A percentile compares a stretch with the other conserved stretches of the same genome.
These are phyloP conservation scores for Diploscapter pachys DNA, from an alignment of 1,140 invertebrate species.

Conservation along the genomic window DNA sequence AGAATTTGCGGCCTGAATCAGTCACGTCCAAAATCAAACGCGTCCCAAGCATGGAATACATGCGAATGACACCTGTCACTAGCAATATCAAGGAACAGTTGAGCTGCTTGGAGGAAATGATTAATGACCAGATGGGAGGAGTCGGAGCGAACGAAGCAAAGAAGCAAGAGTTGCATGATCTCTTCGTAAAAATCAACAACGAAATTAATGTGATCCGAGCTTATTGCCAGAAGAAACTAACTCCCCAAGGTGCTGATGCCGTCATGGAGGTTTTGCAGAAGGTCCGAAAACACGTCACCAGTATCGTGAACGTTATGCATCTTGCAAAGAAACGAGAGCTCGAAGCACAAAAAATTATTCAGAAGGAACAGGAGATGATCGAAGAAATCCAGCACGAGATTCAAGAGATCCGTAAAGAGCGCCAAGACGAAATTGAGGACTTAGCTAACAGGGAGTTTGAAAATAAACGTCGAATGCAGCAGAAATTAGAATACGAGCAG, in stretches of 20 bases:
- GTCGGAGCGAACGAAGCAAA: conserved; percentile 29
- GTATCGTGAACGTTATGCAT: conserved; percentile 38
- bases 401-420: not conserved
- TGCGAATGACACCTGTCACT: conserved; percentile 54
- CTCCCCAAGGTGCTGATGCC: conserved; percentile 42
- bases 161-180: conserved; percentile 39
- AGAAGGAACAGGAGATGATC: not conserved
- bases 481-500: too few relatives aligned
- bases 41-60: conserved; percentile 27
- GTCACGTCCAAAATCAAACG: conserved; percentile 9
- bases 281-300: conserved; percentile 39
- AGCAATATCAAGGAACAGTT: conserved; percentile 47
- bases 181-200: conserved; percentile 44
- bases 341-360: too few relatives aligned
- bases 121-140: conserved; percentile 24
- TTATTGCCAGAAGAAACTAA: conserved; percentile 40
- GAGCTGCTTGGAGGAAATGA: conserved; percentile 38
- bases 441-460: too few relatives aligned
- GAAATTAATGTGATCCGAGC: conserved; percentile 52
- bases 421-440: not conserved
- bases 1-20: not conserved
- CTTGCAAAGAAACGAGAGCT: conserved; percentile 9
- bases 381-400: not conserved
- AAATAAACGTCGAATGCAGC: too few relatives aligned
- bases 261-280: conserved; percentile 47